phyloP scores from a whole-genome alignment of 2,888 invertebrate species.

The Athalia cordata region DNA sequence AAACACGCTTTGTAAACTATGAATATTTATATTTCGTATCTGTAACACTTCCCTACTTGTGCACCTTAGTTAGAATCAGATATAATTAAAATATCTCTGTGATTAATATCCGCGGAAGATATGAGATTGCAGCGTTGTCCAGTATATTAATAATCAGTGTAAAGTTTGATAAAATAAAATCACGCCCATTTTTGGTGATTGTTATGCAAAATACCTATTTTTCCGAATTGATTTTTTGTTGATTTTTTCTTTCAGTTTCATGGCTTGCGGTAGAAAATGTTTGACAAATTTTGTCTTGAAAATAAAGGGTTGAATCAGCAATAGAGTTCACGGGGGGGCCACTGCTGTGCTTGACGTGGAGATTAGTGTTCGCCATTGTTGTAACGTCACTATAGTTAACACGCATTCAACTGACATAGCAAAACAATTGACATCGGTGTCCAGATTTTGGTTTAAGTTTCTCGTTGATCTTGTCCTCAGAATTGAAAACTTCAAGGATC shows the following conservation, averaged over 20 bases:
- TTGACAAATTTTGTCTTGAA: constrained; percentile 72
- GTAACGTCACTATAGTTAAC: constrained; percentile 72
- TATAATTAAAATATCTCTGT: constrained; percentile 16
- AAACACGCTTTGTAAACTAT: constrained; percentile 32
- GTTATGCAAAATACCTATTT: not conserved
- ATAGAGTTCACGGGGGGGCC: constrained; percentile 57
- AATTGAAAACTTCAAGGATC: constrained; percentile 19
- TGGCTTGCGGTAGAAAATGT: constrained; percentile 51
- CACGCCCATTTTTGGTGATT: no score
- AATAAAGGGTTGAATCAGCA: constrained; percentile 55
- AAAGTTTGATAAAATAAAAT: no score
- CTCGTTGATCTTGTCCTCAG: not conserved
- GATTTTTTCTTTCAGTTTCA: not conserved
- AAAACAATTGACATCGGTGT: constrained; percentile 47
- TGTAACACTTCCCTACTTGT: not conserved
- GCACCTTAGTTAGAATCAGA: not conserved
- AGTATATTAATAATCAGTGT: no score
- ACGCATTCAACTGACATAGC: constrained; percentile 66
- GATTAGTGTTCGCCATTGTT: constrained; percentile 74
- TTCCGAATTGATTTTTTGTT: not conserved
- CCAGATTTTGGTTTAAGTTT: constrained; percentile 15
- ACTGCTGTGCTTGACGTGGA: constrained; percentile 72
- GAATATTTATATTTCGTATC: constrained; percentile 32
- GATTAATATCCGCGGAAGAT: not conserved
- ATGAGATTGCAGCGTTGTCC: no score